phyloP scores from a whole-genome alignment of 2,797 vertebrate genomes.

The Sarcoramphus papa region DNA sequence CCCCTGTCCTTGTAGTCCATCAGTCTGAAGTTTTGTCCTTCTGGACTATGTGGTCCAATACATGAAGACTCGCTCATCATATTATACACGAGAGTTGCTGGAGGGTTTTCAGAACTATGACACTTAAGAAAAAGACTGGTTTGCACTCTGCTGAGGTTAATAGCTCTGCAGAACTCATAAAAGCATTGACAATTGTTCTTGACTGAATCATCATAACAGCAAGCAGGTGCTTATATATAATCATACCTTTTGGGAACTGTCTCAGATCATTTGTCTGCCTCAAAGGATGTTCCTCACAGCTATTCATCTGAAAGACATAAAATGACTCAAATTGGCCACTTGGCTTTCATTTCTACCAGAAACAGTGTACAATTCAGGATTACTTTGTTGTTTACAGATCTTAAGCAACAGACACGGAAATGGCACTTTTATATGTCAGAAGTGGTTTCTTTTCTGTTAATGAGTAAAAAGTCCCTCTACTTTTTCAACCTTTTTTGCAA shows the following conservation, averaged over 20 bases:
- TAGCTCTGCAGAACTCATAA: constrained; percentile 39
- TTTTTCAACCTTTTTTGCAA: not conserved
- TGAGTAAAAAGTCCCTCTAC: not conserved
- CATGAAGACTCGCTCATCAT: not conserved
- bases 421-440: not conserved
- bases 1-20: not conserved
- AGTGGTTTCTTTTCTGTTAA: not conserved
- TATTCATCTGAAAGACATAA: constrained; percentile 19
- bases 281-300: not conserved
- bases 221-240: constrained; percentile 22
- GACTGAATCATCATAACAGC: constrained; percentile 50
- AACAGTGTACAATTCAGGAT: not conserved
- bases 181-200: constrained; percentile 46
- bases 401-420: not conserved
- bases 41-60: not conserved
- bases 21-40: not conserved
- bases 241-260: not conserved
- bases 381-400: constrained; percentile 27
- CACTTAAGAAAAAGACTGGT: not conserved
- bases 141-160: constrained; percentile 24
- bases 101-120: not conserved
- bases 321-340: constrained; percentile 32
- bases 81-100: not conserved
- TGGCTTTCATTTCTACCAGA: constrained; percentile 10
- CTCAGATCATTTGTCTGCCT: not conserved